Evolutionary conservation across 2,888 invertebrate species (phyloP), one percentile per base, ranked within the genome.

Genomic region (Tiphia femorata): DNA sequence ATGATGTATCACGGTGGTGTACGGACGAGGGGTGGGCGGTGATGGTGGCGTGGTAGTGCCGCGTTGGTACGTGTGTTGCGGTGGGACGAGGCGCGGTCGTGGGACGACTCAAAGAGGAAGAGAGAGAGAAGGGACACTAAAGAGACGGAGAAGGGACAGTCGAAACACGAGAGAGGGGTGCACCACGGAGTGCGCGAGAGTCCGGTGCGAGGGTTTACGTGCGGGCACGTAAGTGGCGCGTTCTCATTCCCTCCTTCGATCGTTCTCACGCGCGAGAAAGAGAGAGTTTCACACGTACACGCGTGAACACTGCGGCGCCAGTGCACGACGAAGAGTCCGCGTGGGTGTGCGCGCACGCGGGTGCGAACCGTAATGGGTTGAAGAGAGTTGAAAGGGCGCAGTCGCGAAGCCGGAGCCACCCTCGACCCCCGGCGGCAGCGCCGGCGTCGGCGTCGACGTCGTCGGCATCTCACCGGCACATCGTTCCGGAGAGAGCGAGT

Each of bases 321-420:
- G 14, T 41, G 14, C 23, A n/a, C 23, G 5, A 12, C 37, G 37
- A 12, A 3, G 35, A 16, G 2, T 2, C 5, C 23, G 47, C 46
- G 42, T 47, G 30, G 52, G 37, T 44, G 21, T 43, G 38, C 49
- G 33, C 58, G 49, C 51, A 38, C 42, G 52, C 40, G 35, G 44
- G 57, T 58, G 67, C 65, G 65, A 54, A 64, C 58, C 69, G 68
- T 71, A 75, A 74, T 69, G 68, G 75, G 73, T 74, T 74, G 75
- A 72, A 74, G 72, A 68, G 73, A 67, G 60, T 42, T 51, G 63
- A 70, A 67, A 73, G 67, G 56, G 78, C 79, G 79, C 78, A 78
- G 77, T 64, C 78, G 78, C 78, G 63, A 65, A 69, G 71, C 63
- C 57, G 68, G 72, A 64, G 58, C 69, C 70, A 70, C 68, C 73